Conservation (phyloP, 2,113 vertebrate species). For the Dicrurus megarhynchus region DNA sequence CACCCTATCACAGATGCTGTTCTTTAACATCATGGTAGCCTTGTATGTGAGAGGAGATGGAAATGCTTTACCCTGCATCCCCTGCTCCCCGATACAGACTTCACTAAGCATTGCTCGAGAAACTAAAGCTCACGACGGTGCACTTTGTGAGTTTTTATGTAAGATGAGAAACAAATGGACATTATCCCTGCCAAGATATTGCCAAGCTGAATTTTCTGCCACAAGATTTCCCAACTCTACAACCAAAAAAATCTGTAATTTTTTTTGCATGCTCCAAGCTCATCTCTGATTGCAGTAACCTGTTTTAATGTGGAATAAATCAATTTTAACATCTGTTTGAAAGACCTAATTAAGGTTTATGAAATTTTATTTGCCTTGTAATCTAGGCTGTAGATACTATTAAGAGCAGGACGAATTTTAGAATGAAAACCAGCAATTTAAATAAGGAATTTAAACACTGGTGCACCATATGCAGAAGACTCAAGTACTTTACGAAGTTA, state of each 20-base stretch:
- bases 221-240: not conserved
- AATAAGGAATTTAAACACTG: not conserved
- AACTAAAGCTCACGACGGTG: not conserved
- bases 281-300: not conserved
- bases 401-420: not conserved
- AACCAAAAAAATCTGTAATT: not conserved
- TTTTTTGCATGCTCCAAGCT: not conserved
- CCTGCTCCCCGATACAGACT: not conserved
- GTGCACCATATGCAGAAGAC: not conserved
- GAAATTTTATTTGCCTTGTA: not conserved
- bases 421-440: not conserved
- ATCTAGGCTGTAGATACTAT: not conserved
- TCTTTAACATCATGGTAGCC: not conserved
- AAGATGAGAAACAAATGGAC: not conserved
- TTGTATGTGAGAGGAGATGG: not conserved
- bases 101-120: not conserved
- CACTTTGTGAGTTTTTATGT: not conserved
- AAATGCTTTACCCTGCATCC: not conserved
- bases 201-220: not conserved
- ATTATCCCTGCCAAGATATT: not conserved
- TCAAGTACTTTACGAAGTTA: fast-evolving
- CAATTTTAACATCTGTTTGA: not conserved
- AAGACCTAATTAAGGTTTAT: not conserved
- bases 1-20: not conserved
- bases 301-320: not conserved